Conservation (phyloP, 2,888 invertebrate genomes). For the Frankliniella intonsa region DNA sequence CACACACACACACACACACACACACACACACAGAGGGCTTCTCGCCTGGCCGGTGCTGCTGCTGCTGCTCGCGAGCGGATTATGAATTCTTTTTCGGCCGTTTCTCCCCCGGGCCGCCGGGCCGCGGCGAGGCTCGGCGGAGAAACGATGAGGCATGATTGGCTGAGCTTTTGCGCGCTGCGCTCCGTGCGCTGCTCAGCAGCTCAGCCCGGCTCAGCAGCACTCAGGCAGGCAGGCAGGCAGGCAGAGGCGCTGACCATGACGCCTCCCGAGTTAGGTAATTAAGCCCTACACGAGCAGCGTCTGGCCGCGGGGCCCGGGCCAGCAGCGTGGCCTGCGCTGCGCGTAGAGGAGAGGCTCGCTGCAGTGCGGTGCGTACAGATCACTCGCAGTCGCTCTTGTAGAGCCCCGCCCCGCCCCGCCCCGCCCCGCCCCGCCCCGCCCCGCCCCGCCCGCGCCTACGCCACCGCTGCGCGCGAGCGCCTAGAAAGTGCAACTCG, state of each 20-base stretch:
- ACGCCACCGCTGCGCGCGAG: too few relatives aligned
- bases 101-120: too few relatives aligned
- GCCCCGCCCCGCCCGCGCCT: not conserved
- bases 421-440: not conserved
- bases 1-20: too few relatives aligned
- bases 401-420: not conserved
- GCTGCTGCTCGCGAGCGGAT: too few relatives aligned
- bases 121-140: not conserved
- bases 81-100: too few relatives aligned
- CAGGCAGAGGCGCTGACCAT: not conserved
- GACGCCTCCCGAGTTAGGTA: constrained; percentile 14
- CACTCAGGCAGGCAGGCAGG: not conserved
- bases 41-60: too few relatives aligned
- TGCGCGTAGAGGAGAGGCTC: not conserved
- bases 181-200: not conserved
- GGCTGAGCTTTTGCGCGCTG: not conserved
- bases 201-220: not conserved
- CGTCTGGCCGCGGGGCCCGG: not conserved
- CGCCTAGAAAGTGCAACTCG: too few relatives aligned
- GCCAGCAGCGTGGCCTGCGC: not conserved
- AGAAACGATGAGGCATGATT: not conserved
- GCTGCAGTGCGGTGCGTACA: not conserved
- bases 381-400: not conserved
- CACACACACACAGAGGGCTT: too few relatives aligned
- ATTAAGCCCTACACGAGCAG: constrained; percentile 14